A percentile compares a stretch with the other conserved stretches of the same genome.
phyloP scores from a whole-genome alignment of 2,113 vertebrate genomes.

The Onychostoma macrolepis region DNA sequence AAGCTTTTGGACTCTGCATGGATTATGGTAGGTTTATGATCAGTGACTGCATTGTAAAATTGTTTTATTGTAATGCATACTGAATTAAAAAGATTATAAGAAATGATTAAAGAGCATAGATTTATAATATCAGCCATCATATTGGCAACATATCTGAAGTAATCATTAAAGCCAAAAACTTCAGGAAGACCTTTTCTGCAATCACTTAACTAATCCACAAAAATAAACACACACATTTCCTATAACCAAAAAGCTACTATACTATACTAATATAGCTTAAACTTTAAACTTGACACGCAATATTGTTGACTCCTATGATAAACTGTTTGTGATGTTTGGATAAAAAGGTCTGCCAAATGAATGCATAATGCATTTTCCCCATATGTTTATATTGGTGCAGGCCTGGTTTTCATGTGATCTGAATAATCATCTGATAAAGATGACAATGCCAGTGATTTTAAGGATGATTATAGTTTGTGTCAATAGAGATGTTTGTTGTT shows the following conservation, averaged over 20 bases:
- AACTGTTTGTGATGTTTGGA: neutral
- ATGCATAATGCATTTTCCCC: neutral
- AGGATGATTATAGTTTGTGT: conserved; percentile 9
- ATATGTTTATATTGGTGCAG: neutral
- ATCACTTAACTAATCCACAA: neutral
- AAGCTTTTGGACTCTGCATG: conserved; percentile 78
- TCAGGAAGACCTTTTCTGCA: neutral
- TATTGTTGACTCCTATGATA: neutral
- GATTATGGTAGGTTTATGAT: conserved; percentile 71
- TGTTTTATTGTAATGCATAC: neutral
- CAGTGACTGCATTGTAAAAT: neutral
- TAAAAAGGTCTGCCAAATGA: no score
- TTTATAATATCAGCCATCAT: neutral
- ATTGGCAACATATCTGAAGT: neutral
- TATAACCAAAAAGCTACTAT: neutral
- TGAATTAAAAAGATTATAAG: neutral
- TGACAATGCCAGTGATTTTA: neutral
- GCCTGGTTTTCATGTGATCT: neutral
- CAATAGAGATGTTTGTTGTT: conserved; percentile 12
- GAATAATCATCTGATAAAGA: neutral
- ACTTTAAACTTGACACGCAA: neutral
- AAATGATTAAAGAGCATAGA: neutral
- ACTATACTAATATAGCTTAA: neutral
- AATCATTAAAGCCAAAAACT: neutral
- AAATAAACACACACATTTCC: neutral